Conservation (phyloP, 2,888 invertebrate genomes). For the Smittia aterrima region DNA sequence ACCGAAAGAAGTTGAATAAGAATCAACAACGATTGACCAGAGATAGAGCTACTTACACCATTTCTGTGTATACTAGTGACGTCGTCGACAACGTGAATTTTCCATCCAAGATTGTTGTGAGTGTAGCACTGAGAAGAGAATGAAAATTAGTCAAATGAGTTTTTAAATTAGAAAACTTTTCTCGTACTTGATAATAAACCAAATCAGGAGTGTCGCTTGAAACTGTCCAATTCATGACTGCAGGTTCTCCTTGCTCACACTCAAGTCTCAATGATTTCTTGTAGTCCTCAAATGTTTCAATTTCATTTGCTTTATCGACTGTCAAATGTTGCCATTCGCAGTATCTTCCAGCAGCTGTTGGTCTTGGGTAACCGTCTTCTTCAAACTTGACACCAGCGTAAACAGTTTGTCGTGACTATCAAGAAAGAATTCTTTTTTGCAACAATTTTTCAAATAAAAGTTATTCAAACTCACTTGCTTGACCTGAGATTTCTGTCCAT, state of each 20-base stretch:
- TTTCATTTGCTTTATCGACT: constrained; percentile 68
- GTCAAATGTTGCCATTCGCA: constrained; percentile 85
- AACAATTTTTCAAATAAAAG: no score
- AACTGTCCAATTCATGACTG: constrained; percentile 80
- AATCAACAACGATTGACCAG: neutral
- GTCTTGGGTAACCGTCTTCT: constrained; percentile 72
- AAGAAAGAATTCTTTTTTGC: no score
- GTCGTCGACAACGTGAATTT: constrained; percentile 80
- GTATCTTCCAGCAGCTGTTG: constrained; percentile 79
- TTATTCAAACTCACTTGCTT: no score
- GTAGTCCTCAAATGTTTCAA: constrained; percentile 75
- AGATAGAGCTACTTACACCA: neutral
- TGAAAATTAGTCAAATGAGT: constrained; percentile 18
- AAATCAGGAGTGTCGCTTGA: constrained; percentile 77
- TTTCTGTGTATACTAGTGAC: constrained; percentile 52
- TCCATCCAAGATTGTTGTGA: constrained; percentile 91
- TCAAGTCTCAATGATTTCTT: constrained; percentile 71
- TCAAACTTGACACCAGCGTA: constrained; percentile 80
- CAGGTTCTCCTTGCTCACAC: constrained; percentile 75
- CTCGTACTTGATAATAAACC: constrained; percentile 81
- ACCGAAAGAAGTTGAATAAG: neutral
- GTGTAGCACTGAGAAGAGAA: constrained; percentile 74
- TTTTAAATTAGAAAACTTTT: neutral
- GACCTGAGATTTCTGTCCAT: constrained; percentile 70
- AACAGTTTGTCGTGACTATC: constrained; percentile 67